A percentile compares a stretch with the other conserved stretches of the same genome.
Evolutionary conservation across 2,888 invertebrate genomes (phyloP).

Genomic region (Agonopterix alstromeriana): DNA sequence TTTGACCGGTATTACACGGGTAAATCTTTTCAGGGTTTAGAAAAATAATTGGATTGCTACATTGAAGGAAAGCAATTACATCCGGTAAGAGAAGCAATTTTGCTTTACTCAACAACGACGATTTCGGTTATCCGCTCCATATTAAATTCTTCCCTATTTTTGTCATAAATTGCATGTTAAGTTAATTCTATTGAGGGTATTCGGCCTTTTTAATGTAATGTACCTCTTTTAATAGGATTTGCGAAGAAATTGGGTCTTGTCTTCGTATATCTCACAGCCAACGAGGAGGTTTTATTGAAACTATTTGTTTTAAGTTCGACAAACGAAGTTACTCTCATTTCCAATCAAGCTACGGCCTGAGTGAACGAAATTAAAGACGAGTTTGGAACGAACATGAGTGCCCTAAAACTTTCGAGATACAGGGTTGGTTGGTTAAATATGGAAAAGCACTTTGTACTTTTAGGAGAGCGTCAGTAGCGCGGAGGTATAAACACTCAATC

Average conservation of each 20-base stretch:
- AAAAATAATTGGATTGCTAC: constrained; percentile 69
- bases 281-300: background rate
- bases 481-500: too few relatives aligned
- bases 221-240: constrained; percentile 22
- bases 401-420: background rate
- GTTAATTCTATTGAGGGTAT: constrained; percentile 33
- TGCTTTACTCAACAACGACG: constrained; percentile 54
- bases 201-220: constrained; percentile 37
- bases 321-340: constrained; percentile 7
- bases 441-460: background rate
- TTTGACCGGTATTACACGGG: constrained; percentile 35
- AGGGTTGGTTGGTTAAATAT: background rate
- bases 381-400: constrained; percentile 8
- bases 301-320: background rate
- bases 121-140: constrained; percentile 53
- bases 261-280: background rate
- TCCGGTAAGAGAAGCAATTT: constrained; percentile 55
- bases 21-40: constrained; percentile 64
- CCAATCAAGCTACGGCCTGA: constrained; percentile 20
- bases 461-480: too few relatives aligned
- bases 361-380: constrained; percentile 26
- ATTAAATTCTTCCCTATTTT: constrained; percentile 50
- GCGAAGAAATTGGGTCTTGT: constrained; percentile 12
- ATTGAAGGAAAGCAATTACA: constrained; percentile 69
- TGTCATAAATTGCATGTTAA: constrained; percentile 46